Evolutionary conservation across 2,888 invertebrate genomes (phyloP), one percentile per base, ranked within the genome.

Genomic region (Neoaliturus tenellus): DNA sequence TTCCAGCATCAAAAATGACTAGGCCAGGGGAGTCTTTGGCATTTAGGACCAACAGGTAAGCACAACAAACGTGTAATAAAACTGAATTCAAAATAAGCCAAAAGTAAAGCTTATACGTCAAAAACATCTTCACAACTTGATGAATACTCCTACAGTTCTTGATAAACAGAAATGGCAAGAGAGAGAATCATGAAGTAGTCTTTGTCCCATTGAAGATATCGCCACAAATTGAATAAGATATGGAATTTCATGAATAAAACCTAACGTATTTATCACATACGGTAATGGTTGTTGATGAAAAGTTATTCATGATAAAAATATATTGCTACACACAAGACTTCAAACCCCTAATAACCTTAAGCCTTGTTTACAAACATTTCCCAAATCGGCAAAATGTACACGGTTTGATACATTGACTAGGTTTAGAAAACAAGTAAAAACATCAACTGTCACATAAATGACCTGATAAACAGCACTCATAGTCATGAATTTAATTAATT

Each of bases 1-100:
- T 85, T 28, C 86, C 87, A 17, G 87, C 87, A 71, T 88, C 87
- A 75, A 88, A 88, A 62, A 88, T 82, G 25, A 87, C 86, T 35
- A 85, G 44, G 17, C 87, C 88, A 8, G 88, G 85, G 6, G 85
- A 85, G 67, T 87, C 87, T 41, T 86, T 85, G 39, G 86, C 85
- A 44, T 86, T 84, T 39, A 86, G 62, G 28, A 86, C 83, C 48
- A 86, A 44, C 33, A 86, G 58, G 51, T 86, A 86, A 35, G 48
- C 62, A 44, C 25, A 44, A 33, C 84, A 84, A 20, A 81, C 48
- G 35, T 81, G 58, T 17, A 84, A 35, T 33, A 62, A 78, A 23
- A 84, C 25, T 35, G 82, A 25, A 78, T 78, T 80, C 39, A 78
- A 62, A 48, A 78, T 20, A 20, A 78, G 28, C 39, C 28, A 75